These are phyloP conservation scores for Fulica atra DNA, from an alignment of 2,113 vertebrate species.

Conservation along the genomic window DNA sequence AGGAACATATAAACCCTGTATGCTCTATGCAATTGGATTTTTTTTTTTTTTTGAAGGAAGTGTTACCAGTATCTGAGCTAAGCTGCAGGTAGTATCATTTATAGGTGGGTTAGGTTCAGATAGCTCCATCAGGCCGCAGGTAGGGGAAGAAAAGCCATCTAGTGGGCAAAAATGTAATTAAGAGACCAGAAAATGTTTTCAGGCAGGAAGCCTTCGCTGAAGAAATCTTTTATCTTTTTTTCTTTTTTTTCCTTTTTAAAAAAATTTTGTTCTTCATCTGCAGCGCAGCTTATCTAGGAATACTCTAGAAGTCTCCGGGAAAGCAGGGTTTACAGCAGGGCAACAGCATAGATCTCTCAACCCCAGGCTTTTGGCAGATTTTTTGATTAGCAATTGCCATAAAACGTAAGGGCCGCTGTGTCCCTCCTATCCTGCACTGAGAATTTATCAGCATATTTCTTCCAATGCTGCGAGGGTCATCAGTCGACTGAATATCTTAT, in stretches of 20 bases:
- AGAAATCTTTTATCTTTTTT: neutral
- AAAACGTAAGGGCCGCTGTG: neutral
- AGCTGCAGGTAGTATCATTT: neutral
- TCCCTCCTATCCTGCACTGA: neutral
- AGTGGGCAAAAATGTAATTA: slow-evolving; percentile 54
- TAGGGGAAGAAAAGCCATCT: slow-evolving; percentile 25
- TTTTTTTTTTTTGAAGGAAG: neutral
- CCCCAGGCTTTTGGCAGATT: neutral
- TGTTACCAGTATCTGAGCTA: neutral
- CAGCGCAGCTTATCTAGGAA: neutral
- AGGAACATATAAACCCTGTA: neutral
- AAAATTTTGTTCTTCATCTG: neutral
- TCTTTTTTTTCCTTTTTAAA: neutral
- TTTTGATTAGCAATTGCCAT: neutral
- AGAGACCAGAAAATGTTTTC: neutral
- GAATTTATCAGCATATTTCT: slow-evolving; percentile 17
- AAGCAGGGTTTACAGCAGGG: neutral
- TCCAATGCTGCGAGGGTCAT: neutral
- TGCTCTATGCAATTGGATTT: neutral
- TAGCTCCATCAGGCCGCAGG: neutral
- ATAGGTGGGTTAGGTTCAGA: neutral
- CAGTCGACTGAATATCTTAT: neutral
- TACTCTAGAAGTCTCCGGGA: neutral
- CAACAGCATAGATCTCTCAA: neutral
- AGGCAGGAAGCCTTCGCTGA: neutral